Evolutionary conservation across 1,140 invertebrate genomes (phyloP).

Genomic region (Hyphantria cunea): DNA sequence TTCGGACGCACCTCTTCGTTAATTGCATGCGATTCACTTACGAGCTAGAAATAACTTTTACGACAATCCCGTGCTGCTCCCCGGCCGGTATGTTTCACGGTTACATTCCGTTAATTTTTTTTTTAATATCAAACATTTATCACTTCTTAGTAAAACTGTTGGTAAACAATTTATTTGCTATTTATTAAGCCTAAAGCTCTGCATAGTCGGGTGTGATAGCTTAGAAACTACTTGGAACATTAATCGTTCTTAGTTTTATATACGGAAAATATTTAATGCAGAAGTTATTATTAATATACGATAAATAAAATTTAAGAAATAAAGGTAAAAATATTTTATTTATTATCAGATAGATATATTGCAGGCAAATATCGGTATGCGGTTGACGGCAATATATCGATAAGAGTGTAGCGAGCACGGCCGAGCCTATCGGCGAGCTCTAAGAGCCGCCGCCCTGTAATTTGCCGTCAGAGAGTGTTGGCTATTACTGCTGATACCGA

Average conservation of each 20-base stretch:
- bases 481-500: conserved; percentile 78
- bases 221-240: no score
- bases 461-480: conserved; percentile 76
- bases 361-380: conserved; percentile 49
- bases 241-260: no score
- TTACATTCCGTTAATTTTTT: conserved; percentile 18
- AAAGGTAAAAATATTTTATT: conserved; percentile 49
- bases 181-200: no score
- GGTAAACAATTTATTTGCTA: no score
- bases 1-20: conserved; percentile 53
- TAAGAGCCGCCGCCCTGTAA: conserved; percentile 76
- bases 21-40: conserved; percentile 60
- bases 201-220: no score
- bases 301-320: conserved; percentile 14
- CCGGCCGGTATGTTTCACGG: conserved; percentile 32
- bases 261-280: no score
- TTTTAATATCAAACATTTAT: conserved; percentile 26
- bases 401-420: conserved; percentile 46
- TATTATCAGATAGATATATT: conserved; percentile 48
- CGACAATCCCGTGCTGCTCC: conserved; percentile 43
- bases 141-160: conserved; percentile 5
- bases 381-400: conserved; percentile 48
- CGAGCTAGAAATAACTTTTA: conserved; percentile 47
- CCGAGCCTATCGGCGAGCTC: conserved; percentile 58
- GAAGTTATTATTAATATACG: background rate